These are phyloP conservation scores for Ctenoplectra terminalis DNA, from an alignment of 1,140 invertebrate species.

Conservation along the genomic window DNA sequence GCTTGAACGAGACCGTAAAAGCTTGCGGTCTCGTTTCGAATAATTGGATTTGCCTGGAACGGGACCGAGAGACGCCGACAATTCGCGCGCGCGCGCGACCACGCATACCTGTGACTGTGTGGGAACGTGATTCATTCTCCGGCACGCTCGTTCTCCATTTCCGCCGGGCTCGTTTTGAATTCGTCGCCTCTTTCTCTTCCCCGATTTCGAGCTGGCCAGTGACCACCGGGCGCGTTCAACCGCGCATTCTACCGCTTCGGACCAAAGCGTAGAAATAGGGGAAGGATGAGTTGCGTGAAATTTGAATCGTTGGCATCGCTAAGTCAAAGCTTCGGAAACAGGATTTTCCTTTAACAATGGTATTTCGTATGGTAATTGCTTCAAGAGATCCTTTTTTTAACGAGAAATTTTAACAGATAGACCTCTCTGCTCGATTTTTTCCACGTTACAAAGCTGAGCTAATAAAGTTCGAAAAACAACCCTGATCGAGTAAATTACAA, in stretches of 20 bases:
- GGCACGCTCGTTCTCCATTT: constrained; percentile 43
- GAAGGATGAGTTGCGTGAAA: neutral
- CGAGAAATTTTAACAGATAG: no score
- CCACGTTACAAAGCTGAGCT: no score
- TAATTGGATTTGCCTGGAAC: constrained; percentile 79
- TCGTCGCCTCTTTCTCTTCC: constrained; percentile 49
- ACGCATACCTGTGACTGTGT: constrained; percentile 5
- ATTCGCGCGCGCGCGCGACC: constrained; percentile 51
- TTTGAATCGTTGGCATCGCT: neutral
- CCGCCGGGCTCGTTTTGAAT: constrained; percentile 58
- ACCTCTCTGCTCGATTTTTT: no score
- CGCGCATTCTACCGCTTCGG: constrained; percentile 12
- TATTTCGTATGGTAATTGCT: neutral
- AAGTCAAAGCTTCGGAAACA: neutral
- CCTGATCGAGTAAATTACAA: no score
- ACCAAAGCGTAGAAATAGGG: neutral
- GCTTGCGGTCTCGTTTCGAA: constrained; percentile 80
- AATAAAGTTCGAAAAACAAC: no score
- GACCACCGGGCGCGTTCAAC: constrained; percentile 44
- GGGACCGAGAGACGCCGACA: constrained; percentile 67
- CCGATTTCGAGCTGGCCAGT: constrained; percentile 27
- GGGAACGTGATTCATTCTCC: constrained; percentile 48
- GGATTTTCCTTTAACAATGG: neutral
- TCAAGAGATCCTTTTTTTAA: no score
- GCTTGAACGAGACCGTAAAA: constrained; percentile 78